Evolutionary conservation across 2,888 invertebrate species (phyloP).

Genomic region (Callosobruchus maculatus): DNA sequence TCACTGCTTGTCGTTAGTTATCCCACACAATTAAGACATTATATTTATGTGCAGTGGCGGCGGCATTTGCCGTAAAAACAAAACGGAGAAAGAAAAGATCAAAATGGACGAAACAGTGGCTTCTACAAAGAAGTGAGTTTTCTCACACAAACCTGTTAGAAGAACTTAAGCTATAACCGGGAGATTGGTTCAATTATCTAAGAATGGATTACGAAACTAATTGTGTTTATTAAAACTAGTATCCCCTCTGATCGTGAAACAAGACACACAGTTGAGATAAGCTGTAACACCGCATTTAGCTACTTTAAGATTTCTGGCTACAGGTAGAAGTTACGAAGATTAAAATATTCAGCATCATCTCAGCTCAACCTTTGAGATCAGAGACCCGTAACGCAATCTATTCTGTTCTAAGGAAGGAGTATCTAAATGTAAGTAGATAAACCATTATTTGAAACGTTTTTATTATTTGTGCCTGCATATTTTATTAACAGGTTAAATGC

Average conservation of each 20-base stretch:
- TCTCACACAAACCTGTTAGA: conserved; percentile 14
- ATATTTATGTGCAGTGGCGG: conserved; percentile 1
- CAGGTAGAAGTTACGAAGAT: conserved; percentile 24
- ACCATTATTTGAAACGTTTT: too few species aligned
- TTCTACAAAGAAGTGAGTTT: conserved; percentile 9
- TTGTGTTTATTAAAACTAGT: conserved; percentile 18
- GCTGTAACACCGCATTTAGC: conserved; percentile 24
- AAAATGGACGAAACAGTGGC: conserved; percentile 11
- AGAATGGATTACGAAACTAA: conserved; percentile 25
- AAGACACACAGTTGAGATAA: conserved; percentile 26
- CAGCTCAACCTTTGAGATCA: conserved; percentile 21
- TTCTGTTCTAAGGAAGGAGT: conserved; percentile 15
- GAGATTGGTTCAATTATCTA: conserved; percentile 26
- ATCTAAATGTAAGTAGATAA: conserved; percentile 20
- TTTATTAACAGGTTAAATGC: too few species aligned
- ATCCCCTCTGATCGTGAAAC: conserved; percentile 16
- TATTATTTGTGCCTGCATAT: too few species aligned
- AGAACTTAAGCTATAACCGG: conserved; percentile 17
- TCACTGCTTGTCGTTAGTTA: not conserved
- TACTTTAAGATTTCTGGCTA: conserved; percentile 26
- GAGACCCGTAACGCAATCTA: conserved; percentile 24
- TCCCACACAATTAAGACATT: not conserved
- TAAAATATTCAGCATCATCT: conserved; percentile 20
- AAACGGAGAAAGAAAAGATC: conserved; percentile 1
- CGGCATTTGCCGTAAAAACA: not conserved